Evolutionary conservation across 2,888 invertebrate genomes (phyloP).

Genomic region (Heliothis peltigera): DNA sequence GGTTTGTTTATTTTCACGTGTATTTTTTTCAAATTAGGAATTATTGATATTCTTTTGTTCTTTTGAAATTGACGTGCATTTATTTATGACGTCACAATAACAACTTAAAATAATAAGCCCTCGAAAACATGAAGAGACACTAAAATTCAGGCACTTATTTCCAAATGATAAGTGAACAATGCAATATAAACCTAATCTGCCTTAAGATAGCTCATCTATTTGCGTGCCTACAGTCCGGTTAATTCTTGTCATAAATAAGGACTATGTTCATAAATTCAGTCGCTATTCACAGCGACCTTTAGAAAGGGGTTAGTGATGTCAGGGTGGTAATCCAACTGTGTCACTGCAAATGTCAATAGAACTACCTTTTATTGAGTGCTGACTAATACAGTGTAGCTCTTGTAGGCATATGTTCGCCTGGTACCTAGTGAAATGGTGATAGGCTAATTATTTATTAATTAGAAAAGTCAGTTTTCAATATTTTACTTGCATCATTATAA

Average conservation of each 20-base stretch:
- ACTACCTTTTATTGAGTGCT: slow-evolving; percentile 48
- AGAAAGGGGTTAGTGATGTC: slow-evolving; percentile 68
- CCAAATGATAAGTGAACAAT: slow-evolving; percentile 3
- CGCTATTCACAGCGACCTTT: slow-evolving; percentile 65
- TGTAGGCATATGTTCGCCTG: background rate
- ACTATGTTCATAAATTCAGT: slow-evolving; percentile 44
- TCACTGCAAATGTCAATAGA: slow-evolving; percentile 65
- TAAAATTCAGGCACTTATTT: slow-evolving; percentile 3
- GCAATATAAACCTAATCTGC: slow-evolving; percentile 24
- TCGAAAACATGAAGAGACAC: background rate
- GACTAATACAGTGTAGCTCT: background rate
- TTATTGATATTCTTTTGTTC: too few relatives aligned
- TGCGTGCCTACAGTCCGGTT: slow-evolving; percentile 33
- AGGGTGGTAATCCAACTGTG: slow-evolving; percentile 65
- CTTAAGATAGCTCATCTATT: slow-evolving; percentile 42
- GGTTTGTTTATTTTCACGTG: background rate
- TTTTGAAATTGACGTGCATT: too few relatives aligned
- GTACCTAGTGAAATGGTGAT: background rate
- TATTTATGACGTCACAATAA: background rate
- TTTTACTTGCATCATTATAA: too few relatives aligned
- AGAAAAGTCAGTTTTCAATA: background rate
- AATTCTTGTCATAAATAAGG: slow-evolving; percentile 54
- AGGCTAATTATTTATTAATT: background rate
- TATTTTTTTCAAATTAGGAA: too few relatives aligned
- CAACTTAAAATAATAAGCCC: background rate